Conservation (phyloP, 2,888 invertebrate species). For the Rotaria macrura region DNA sequence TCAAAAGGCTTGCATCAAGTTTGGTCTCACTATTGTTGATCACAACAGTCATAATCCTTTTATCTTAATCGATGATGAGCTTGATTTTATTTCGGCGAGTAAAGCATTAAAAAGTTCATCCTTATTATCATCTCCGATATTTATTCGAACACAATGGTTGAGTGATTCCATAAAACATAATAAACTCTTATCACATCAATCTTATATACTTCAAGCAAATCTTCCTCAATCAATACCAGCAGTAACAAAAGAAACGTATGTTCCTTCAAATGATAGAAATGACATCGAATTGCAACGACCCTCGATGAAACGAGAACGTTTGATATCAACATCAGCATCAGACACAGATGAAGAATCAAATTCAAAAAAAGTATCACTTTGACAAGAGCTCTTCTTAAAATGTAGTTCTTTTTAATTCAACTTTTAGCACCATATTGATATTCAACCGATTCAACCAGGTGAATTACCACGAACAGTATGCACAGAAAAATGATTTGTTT, state of each 20-base stretch:
- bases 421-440: neutral
- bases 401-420: neutral
- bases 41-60: neutral
- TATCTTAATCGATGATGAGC: neutral
- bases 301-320: neutral
- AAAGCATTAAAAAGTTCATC: neutral
- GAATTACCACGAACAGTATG: neutral
- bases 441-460: neutral
- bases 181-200: neutral
- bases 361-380: neutral
- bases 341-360: neutral
- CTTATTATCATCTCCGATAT: neutral
- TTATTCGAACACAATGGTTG: constrained; percentile 28
- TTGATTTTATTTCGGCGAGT: neutral
- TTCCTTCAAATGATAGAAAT: neutral
- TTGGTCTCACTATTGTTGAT: neutral
- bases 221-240: neutral
- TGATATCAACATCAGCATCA: neutral
- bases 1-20: neutral
- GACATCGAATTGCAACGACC: neutral
- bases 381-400: neutral
- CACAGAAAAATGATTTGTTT: neutral
- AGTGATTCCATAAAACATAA: constrained; percentile 28
- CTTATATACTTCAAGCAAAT: neutral
- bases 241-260: neutral